Conservation (phyloP, 2,888 invertebrate genomes). For the Sinohyriopsis cumingii region DNA sequence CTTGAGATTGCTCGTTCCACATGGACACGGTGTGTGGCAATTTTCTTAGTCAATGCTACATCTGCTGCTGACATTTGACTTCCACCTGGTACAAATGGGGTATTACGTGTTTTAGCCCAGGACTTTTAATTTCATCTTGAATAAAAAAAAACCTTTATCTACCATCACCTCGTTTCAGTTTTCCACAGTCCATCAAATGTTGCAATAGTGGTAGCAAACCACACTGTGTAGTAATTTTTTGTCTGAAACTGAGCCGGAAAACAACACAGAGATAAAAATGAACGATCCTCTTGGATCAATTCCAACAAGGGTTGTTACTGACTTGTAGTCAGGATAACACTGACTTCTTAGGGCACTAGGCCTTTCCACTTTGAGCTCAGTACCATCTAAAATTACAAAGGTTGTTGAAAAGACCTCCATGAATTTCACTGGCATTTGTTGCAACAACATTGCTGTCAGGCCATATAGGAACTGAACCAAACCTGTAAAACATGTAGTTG, state of each 20-base stretch:
- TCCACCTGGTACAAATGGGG: slow-evolving; percentile 12
- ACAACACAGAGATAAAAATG: slow-evolving; percentile 22
- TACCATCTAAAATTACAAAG: slow-evolving; percentile 34
- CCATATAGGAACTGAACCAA: slow-evolving; percentile 29
- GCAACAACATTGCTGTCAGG: slow-evolving; percentile 19
- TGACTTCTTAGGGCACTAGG: slow-evolving; percentile 29
- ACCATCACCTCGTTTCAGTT: slow-evolving; percentile 15
- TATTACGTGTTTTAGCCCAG: slow-evolving; percentile 17
- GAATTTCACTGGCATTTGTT: slow-evolving; percentile 26
- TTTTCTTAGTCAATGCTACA: too few species aligned
- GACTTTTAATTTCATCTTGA: slow-evolving; percentile 11
- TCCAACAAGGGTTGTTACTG: slow-evolving; percentile 28
- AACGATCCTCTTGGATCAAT: slow-evolving; percentile 34
- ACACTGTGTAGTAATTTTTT: slow-evolving; percentile 21
- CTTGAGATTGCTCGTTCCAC: too few species aligned
- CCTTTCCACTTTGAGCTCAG: slow-evolving; percentile 26
- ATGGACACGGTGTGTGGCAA: too few species aligned
- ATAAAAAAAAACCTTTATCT: slow-evolving; percentile 27
- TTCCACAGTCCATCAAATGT: slow-evolving; percentile 10
- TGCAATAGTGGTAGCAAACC: slow-evolving; percentile 12
- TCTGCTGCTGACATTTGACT: slow-evolving; percentile 19
- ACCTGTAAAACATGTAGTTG: slow-evolving; percentile 27
- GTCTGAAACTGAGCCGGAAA: too few species aligned
- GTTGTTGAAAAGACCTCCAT: too few species aligned
- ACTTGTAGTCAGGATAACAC: slow-evolving; percentile 40